Evolutionary conservation across 2,888 invertebrate genomes (phyloP), one percentile per base, ranked within the genome.

Genomic region (Caenorhabditis zanzibari): DNA sequence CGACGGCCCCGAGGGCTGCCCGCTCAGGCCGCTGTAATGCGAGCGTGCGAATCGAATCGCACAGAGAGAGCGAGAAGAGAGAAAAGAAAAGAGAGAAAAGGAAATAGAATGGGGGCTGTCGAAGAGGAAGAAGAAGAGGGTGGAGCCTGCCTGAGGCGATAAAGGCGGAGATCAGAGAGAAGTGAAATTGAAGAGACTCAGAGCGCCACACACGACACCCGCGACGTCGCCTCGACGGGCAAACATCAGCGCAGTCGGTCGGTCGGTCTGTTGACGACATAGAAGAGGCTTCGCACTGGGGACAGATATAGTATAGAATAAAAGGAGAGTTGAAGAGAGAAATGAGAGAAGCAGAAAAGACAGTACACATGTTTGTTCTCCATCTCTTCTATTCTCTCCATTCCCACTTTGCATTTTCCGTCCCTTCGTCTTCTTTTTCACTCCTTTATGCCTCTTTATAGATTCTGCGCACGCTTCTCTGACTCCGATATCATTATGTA

Each of bases 221-320:
- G 80, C 72, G 80, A 80, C 52, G 71, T 66, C 72, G 80, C 73
- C 5, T 41, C 64, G 80, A 72, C 58, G 74, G 54, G 74, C 73
- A 74, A 73, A 73, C 61, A 73, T 81, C 61, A 59, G 72, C 49
- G 68, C 52, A 68, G 54, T 58, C 58, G 72, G 73, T 80, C 66
- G 64, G 56, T 68, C 73, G 81, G 63, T 81, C 81, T 81, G 69
- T 81, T 81, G 81, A 81, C 81, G 81, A 81, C 81, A 79, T 64
- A 71, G 52, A 35, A 59, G 68, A 54, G 64, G 69, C 71, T 58
- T 63, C 63, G 28, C 64, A 58, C 22, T 47, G 66, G 38, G 54
- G 47, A 59, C n/a, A 0, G 16, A 63, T 69, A 59, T 26, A 47
- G 24, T 58, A 26, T n/a, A 19, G 59, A 41, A 44, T 41, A 26